Base-by-base conservation (phyloP, 2,797 vertebrate species). In the Pangasius djambal region DNA sequence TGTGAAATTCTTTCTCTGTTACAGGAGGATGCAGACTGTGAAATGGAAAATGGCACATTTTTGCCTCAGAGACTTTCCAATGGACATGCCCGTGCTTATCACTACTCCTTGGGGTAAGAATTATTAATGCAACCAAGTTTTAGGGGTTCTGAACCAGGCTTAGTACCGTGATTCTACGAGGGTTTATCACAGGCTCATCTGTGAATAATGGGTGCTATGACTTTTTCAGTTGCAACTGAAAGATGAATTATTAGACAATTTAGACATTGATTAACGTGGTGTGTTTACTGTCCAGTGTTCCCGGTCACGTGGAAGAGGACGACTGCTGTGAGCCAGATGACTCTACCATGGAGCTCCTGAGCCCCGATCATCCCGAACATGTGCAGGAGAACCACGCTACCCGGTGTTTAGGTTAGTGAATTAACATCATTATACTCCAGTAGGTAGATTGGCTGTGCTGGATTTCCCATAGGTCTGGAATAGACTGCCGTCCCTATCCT, bases 301-400 rank as follows among this genome's bases (percentile, higher is more conserved):
- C 94, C 28, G 92, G 91, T 86, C 93, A 86, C 82, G 92, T 93
- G 13, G 95, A 96, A 15, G 96, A 96, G 55, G 93, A 86, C 48
- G 92, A 84, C 55, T 94, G 95, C 69, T 97, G 96, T 93, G 93
- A 94, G 86, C 94, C 96, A 0, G 95, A 97, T 81, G 96, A 97
- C 90, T 96, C 97, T 82, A 94, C 95, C 40, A 93, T 94, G 84
- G 97, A 97, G 91, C 95, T 97, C 85, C 95, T 97, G 52, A 92
- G 94, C 13, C 94, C 79, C 61, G 94, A 61, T 25, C 61, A 59
- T 86, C 95, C 92, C 74, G 93, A 95, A 7, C 59, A 87, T 52
- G 94, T 93, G 88, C 93, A 89, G 15, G 92, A 93, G 13, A 50
- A 91, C 28, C 89, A 88, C 89, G 92, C 92, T 91, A 88, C 95